Base-by-base conservation (phyloP, 2,888 invertebrate species). In the Andrena dorsata region DNA sequence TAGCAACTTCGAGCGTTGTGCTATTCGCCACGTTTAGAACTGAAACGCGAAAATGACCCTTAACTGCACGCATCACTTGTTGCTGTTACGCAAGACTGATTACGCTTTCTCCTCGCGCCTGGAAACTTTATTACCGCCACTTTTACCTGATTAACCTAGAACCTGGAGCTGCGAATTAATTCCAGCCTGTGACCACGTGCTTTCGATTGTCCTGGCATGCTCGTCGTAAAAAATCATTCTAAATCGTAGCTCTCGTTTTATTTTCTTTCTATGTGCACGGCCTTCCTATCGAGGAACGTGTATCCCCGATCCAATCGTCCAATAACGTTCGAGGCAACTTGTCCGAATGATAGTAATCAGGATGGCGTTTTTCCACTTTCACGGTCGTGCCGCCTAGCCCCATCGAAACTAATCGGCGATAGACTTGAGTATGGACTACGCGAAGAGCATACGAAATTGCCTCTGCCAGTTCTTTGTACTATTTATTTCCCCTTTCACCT, bases 91-190 rank as follows among this genome's bases (percentile, higher is more conserved):
- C 71, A 49, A 72, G 61, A 72, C 53, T 49, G 80, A 66, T 72
- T 53, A 28, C 71, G 66, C 80, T 80, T 77, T 80, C 80, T 61
- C 71, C 23, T 51, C 16, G 49, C 61, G 66, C 63, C 76, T 72
- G 66, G 26, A 23, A 71, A 20, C 28, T 60, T 53, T 58, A 26
- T 63, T 63, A 47, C 28, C 49, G 28, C 20, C 23, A 60, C 28
- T 74, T 74, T 74, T 60, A 58, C 65, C 13, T 41, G 66, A 23
- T 53, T 28, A 41, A 28, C 26, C 23, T 28, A 49, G 30, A 35
- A 58, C 16, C 16, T 49, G n/a, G 30, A 65, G 6, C 41, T 4
- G 7, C 58, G 10, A 65, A 60, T 66, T 60, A 30, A 75, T 75
- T 32, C 30, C 13, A 7, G 28, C 26, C 6, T n/a, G 23, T 1